phyloP scores from a whole-genome alignment of 2,113 vertebrate species.

The Sinocyclocheilus anophthalmus region DNA sequence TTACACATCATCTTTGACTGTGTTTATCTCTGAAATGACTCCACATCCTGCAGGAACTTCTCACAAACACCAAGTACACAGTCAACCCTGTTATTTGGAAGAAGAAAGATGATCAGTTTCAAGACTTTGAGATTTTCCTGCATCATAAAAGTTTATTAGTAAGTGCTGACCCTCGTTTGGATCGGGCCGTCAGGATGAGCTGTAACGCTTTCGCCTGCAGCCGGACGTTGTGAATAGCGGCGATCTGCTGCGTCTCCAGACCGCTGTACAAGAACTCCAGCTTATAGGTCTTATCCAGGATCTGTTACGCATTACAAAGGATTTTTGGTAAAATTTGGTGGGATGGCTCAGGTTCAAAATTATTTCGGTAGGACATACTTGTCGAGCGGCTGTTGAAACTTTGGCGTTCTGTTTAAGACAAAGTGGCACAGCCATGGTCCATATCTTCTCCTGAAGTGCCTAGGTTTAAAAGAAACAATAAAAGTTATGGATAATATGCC shows the following conservation, averaged over 20 bases:
- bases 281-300: slow-evolving; percentile 93
- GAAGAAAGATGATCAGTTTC: slow-evolving; percentile 8
- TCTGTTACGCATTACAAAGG: slow-evolving; percentile 69
- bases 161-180: slow-evolving; percentile 82
- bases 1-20: neutral
- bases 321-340: neutral
- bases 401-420: slow-evolving; percentile 91
- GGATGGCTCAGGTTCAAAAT: neutral
- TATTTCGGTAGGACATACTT: slow-evolving; percentile 73
- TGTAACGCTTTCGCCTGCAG: slow-evolving; percentile 92
- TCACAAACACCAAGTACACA: slow-evolving; percentile 87
- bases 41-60: slow-evolving; percentile 92
- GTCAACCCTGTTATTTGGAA: slow-evolving; percentile 78
- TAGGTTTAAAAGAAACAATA: slow-evolving; percentile 52
- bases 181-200: slow-evolving; percentile 86
- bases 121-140: neutral
- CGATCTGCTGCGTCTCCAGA: slow-evolving; percentile 87
- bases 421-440: slow-evolving; percentile 91
- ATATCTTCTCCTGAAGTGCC: slow-evolving; percentile 95
- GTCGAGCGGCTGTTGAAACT: slow-evolving; percentile 86
- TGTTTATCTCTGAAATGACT: slow-evolving; percentile 89
- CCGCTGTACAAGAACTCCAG: slow-evolving; percentile 97
- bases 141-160: neutral
- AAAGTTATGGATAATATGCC: neutral
- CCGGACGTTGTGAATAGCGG: slow-evolving; percentile 91